These are phyloP conservation scores for Cossypha heuglini DNA, from an alignment of 2,797 vertebrate species.

Conservation along the genomic window DNA sequence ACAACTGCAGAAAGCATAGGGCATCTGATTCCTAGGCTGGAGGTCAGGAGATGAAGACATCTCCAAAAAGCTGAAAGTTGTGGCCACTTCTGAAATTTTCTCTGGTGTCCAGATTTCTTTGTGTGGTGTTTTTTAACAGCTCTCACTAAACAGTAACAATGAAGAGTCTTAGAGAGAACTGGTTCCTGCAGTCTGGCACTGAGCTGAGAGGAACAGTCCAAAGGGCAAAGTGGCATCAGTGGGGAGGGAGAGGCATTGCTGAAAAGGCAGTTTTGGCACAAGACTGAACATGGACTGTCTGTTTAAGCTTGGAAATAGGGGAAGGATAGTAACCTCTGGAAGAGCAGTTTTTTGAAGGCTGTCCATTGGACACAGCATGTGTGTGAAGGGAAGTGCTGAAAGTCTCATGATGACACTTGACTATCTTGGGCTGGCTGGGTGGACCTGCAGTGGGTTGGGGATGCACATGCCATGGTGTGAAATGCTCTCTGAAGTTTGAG, in stretches of 20 bases:
- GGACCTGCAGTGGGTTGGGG: neutral
- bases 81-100: neutral
- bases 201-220: neutral
- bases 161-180: neutral
- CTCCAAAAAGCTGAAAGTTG: neutral
- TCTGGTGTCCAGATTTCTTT: neutral
- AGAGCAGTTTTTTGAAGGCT: neutral
- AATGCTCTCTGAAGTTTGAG: neutral
- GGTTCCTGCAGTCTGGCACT: neutral
- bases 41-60: neutral
- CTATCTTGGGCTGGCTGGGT: neutral
- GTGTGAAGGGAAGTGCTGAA: neutral
- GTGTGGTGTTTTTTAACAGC: neutral
- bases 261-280: neutral
- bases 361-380: neutral
- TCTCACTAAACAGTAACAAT: neutral
- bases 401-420: fast-evolving
- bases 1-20: neutral
- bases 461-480: neutral
- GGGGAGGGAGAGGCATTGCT: neutral
- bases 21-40: neutral
- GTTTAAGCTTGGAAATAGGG: neutral
- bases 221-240: neutral
- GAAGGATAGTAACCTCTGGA: neutral
- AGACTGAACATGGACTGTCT: neutral